These are phyloP conservation scores for Apotomis turbidana DNA, from an alignment of 2,888 invertebrate genomes.

Conservation along the genomic window DNA sequence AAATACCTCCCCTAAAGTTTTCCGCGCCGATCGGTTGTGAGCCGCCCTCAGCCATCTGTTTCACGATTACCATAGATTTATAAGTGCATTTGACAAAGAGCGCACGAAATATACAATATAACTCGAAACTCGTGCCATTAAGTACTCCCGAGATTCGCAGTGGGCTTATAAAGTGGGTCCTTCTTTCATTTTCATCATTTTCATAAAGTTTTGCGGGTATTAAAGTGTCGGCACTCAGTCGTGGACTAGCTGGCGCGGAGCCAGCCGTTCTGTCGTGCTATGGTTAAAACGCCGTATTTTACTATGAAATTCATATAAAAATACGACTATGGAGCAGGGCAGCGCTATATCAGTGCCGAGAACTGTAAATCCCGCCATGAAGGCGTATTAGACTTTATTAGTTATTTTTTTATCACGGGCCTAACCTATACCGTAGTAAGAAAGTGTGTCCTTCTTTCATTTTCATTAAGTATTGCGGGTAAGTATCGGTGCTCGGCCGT, in stretches of 20 bases:
- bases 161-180: conserved; percentile 47
- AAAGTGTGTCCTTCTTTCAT: conserved; percentile 54
- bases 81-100: too few relatives aligned
- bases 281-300: too few relatives aligned
- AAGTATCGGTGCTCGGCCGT: conserved; percentile 63
- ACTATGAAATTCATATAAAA: too few relatives aligned
- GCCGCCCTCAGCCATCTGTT: too few relatives aligned
- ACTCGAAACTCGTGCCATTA: conserved; percentile 18
- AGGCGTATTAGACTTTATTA: neutral
- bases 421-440: conserved; percentile 33
- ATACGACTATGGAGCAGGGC: too few relatives aligned
- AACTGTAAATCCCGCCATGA: too few relatives aligned
- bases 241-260: conserved; percentile 57
- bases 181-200: conserved; percentile 59
- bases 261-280: conserved; percentile 50
- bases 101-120: conserved; percentile 11
- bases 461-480: conserved; percentile 70
- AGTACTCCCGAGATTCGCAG: conserved; percentile 1
- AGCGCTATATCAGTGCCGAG: too few relatives aligned
- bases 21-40: too few relatives aligned
- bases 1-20: too few relatives aligned
- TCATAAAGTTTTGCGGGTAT: conserved; percentile 70
- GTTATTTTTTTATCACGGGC: neutral
- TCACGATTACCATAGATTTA: too few relatives aligned
- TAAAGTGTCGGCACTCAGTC: conserved; percentile 65